A percentile compares a stretch with the other conserved stretches of the same genome.
Evolutionary conservation across 1,140 invertebrate genomes (phyloP).

Genomic region (Wasmannia auropunctata): DNA sequence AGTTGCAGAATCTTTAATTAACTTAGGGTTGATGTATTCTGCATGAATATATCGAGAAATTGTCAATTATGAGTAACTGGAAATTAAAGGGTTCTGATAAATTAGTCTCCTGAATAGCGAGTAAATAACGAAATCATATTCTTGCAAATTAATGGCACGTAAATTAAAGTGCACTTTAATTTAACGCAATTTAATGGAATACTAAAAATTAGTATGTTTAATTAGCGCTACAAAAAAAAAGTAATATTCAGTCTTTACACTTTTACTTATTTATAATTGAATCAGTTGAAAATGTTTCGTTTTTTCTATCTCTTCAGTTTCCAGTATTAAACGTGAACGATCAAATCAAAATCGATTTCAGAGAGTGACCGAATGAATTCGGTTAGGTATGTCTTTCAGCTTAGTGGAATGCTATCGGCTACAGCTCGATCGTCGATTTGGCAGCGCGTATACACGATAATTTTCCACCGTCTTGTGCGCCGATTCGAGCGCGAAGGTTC

Average conservation of each 20-base stretch:
- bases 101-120: background rate
- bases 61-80: background rate
- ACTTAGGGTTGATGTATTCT: background rate
- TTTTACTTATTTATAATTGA: background rate
- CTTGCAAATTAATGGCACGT: background rate
- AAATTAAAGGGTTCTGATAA: background rate
- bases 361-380: background rate
- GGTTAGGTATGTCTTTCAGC: slow-evolving; percentile 29
- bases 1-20: slow-evolving; percentile 8
- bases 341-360: background rate
- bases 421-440: slow-evolving; percentile 52
- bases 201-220: background rate
- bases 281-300: background rate
- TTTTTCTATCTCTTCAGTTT: background rate
- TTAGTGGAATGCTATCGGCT: slow-evolving; percentile 35
- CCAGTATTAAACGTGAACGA: background rate
- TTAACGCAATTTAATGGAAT: background rate
- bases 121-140: slow-evolving; percentile 7
- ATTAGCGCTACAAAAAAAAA: background rate
- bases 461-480: slow-evolving; percentile 60
- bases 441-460: slow-evolving; percentile 62
- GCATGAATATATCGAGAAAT: background rate
- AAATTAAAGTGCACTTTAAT: slow-evolving; percentile 2
- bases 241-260: background rate
- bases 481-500: slow-evolving; percentile 58